These are phyloP conservation scores for Euplexia lucipara DNA, from an alignment of 2,888 invertebrate species.

Conservation along the genomic window DNA sequence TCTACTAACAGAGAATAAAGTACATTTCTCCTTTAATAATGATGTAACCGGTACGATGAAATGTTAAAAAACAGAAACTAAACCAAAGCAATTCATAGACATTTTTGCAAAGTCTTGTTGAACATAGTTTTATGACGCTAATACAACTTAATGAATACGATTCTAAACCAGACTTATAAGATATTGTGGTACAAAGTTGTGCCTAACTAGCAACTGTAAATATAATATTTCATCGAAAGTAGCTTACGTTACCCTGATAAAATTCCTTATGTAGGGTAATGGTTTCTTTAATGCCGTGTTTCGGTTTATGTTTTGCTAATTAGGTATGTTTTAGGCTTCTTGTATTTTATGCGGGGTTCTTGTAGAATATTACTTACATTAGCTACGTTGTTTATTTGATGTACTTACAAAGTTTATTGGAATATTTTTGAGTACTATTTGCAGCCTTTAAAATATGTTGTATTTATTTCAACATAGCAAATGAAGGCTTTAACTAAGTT, in stretches of 20 bases:
- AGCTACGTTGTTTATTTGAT: slow-evolving; percentile 2
- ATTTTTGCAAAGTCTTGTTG: background rate
- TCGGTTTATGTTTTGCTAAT: slow-evolving; percentile 32
- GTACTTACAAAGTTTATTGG: slow-evolving; percentile 2
- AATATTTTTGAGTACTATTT: background rate
- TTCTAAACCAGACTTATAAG: background rate
- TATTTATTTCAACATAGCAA: background rate
- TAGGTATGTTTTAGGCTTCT: slow-evolving; percentile 19
- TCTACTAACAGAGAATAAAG: background rate
- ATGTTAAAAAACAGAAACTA: background rate
- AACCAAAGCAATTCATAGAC: too few species aligned
- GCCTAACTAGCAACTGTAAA: slow-evolving; percentile 16
- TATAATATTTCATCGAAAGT: background rate
- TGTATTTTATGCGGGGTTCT: background rate
- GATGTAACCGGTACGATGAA: background rate
- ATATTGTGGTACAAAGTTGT: background rate
- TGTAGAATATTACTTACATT: slow-evolving; percentile 7
- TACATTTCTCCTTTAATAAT: slow-evolving; percentile 3
- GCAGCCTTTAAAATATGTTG: background rate
- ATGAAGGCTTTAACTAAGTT: background rate
- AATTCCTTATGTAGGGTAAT: slow-evolving; percentile 24
- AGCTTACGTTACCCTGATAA: slow-evolving; percentile 5
- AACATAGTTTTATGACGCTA: slow-evolving; percentile 14
- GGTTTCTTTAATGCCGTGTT: slow-evolving; percentile 19
- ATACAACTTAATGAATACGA: slow-evolving; percentile 10